Evolutionary conservation across 2,113 vertebrate species (phyloP).

Genomic region (Rhynchopsitta pachyrhyncha): DNA sequence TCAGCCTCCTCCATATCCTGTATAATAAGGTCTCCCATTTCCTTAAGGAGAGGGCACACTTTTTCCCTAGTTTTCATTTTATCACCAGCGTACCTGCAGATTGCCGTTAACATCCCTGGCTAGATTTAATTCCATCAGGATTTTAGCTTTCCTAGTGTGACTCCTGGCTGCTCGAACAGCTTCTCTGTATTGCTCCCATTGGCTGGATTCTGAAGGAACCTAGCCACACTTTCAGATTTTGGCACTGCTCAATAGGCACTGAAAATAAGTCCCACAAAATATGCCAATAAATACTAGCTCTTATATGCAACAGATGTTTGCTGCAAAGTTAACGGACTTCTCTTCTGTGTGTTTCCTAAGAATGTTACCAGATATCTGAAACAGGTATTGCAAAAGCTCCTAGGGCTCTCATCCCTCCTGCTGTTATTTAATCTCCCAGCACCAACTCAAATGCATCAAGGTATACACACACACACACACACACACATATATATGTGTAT

Average conservation of each 20-base stretch:
- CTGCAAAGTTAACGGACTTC: not conserved
- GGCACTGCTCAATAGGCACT: not conserved
- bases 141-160: not conserved
- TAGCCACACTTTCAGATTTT: not conserved
- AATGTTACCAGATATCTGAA: not conserved
- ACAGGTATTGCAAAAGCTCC: not conserved
- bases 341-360: not conserved
- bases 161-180: not conserved
- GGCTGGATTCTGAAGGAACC: not conserved
- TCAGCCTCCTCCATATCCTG: not conserved
- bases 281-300: not conserved
- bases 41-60: not conserved
- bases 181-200: not conserved
- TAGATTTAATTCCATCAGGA: not conserved
- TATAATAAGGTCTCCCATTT: not conserved
- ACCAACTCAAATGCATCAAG: not conserved
- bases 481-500: too few species aligned
- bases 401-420: not conserved
- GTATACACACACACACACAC: too few species aligned
- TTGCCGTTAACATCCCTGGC: not conserved
- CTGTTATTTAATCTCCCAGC: not conserved
- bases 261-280: not conserved
- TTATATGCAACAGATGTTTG: not conserved
- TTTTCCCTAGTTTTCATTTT: not conserved
- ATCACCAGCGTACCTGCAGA: not conserved